These are phyloP conservation scores for Yasuhikotakia modesta DNA, from an alignment of 2,797 vertebrate genomes.

Conservation along the genomic window DNA sequence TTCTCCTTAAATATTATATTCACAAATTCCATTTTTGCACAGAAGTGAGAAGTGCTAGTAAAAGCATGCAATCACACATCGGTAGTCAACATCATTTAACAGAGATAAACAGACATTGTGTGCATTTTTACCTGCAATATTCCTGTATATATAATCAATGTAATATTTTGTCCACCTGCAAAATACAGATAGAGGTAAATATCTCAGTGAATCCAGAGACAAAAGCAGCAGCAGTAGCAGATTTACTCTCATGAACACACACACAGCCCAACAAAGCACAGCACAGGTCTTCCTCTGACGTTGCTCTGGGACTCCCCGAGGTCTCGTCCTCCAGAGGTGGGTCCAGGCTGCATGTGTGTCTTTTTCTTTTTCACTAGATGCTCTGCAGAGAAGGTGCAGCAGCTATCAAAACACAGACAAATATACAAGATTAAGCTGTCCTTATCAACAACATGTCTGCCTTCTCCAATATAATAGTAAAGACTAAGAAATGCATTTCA, in stretches of 20 bases:
- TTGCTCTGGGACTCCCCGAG: constrained; percentile 56
- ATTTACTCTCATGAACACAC: constrained; percentile 21
- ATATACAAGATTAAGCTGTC: background rate
- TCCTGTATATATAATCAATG: too few relatives aligned
- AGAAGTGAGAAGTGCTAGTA: background rate
- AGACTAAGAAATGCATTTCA: constrained; percentile 2
- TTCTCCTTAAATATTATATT: background rate
- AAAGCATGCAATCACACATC: background rate
- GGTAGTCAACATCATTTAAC: background rate
- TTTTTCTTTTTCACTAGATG: constrained; percentile 22
- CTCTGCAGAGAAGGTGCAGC: constrained; percentile 46
- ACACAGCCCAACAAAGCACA: constrained; percentile 44
- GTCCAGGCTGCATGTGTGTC: constrained; percentile 29
- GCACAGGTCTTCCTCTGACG: constrained; percentile 59
- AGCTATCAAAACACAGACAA: constrained; percentile 17
- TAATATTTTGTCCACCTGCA: constrained; percentile 1
- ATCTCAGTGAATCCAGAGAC: constrained; percentile 12
- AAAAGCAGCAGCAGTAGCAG: constrained; percentile 28
- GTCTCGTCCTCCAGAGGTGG: constrained; percentile 46
- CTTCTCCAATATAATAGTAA: background rate
- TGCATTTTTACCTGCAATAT: constrained; percentile 1
- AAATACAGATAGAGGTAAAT: constrained; percentile 32
- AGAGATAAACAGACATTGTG: background rate
- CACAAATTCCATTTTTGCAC: background rate
- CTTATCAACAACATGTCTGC: background rate